A percentile compares a stretch with the other conserved stretches of the same genome.
Evolutionary conservation across 2,888 invertebrate genomes (phyloP).

Genomic region (Cheilosia grossa): DNA sequence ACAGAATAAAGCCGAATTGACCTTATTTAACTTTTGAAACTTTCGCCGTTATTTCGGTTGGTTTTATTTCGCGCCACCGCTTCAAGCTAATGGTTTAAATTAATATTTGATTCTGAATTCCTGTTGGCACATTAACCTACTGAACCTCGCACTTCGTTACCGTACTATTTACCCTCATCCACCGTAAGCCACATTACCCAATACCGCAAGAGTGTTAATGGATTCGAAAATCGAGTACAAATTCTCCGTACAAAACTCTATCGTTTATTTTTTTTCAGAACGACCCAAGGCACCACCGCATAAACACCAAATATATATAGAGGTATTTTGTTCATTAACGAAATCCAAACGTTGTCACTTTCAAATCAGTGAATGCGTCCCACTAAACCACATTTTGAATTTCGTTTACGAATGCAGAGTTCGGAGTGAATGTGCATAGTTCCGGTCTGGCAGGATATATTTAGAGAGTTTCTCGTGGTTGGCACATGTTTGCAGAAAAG

Average conservation of each 20-base stretch:
- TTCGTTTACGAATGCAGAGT: conserved; percentile 30
- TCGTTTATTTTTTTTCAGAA: conserved; percentile 10
- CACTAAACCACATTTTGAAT: conserved; percentile 39
- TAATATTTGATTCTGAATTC: no score
- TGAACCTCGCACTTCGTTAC: no score
- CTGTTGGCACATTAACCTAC: no score
- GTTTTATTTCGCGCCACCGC: no score
- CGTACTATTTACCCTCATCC: no score
- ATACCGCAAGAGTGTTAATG: neutral
- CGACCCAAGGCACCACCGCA: conserved; percentile 34
- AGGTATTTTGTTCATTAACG: conserved; percentile 58
- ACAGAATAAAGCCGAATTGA: no score
- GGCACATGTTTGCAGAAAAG: conserved; percentile 48
- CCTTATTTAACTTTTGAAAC: no score
- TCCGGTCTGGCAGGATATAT: conserved; percentile 44
- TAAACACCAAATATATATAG: conserved; percentile 29
- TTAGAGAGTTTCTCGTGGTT: conserved; percentile 57
- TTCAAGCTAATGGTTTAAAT: no score
- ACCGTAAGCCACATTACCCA: no score
- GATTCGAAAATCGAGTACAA: neutral
- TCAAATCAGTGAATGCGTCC: conserved; percentile 36
- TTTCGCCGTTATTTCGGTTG: no score
- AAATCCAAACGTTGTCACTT: conserved; percentile 53
- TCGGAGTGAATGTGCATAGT: conserved; percentile 24
- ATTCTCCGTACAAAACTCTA: neutral